Conservation (phyloP, 1,140 invertebrate species). For the Brachionus asplanchnoidis region DNA sequence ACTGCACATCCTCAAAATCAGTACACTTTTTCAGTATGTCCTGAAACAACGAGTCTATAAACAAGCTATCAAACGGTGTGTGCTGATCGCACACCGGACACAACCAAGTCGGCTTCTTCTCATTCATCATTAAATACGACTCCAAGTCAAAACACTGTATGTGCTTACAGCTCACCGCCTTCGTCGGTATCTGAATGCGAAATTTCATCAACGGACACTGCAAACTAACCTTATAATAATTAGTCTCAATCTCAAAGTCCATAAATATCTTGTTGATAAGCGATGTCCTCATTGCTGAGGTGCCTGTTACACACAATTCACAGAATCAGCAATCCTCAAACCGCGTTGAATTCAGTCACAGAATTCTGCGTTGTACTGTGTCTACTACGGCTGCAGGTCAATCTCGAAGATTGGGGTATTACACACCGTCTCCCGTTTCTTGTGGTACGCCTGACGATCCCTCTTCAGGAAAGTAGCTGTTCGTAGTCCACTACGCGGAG, state of each 20-base stretch:
- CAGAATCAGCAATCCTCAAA: too few relatives aligned
- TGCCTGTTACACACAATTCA: too few relatives aligned
- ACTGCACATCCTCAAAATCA: slow-evolving; percentile 10
- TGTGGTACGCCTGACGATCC: too few relatives aligned
- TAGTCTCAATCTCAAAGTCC: slow-evolving; percentile 52
- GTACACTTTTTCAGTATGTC: background rate
- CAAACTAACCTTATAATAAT: slow-evolving; percentile 59
- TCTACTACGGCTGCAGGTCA: too few relatives aligned
- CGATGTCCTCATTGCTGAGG: too few relatives aligned
- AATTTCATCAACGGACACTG: slow-evolving; percentile 84
- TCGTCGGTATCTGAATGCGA: slow-evolving; percentile 81
- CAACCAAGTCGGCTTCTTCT: slow-evolving; percentile 93
- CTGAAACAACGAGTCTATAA: slow-evolving; percentile 72
- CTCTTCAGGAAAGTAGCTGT: too few relatives aligned
- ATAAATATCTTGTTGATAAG: too few relatives aligned
- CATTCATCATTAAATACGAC: slow-evolving; percentile 94
- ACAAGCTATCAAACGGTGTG: slow-evolving; percentile 79
- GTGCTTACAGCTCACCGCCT: slow-evolving; percentile 82
- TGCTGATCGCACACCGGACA: slow-evolving; percentile 93
- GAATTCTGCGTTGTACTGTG: too few relatives aligned
- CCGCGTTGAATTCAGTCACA: too few relatives aligned
- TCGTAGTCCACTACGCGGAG: too few relatives aligned
- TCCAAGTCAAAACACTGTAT: slow-evolving; percentile 95
- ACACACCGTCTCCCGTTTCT: too few relatives aligned
- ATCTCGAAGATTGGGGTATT: too few relatives aligned